These are phyloP conservation scores for Circaetus gallicus DNA, from an alignment of 2,113 vertebrate species.

Conservation along the genomic window DNA sequence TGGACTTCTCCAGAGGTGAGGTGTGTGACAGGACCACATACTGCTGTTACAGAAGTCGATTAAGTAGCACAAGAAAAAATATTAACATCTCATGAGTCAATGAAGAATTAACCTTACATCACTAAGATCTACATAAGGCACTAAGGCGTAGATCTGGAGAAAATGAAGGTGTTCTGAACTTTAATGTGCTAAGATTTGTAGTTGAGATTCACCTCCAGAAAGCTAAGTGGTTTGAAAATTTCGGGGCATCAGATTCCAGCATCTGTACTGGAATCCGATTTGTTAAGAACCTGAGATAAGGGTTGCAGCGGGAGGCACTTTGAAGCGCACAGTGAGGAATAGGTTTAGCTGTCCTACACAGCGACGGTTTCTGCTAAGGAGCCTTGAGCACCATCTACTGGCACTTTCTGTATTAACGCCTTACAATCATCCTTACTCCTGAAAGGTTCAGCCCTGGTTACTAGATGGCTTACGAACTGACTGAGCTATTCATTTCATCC, in stretches of 20 bases:
- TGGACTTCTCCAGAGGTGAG: neutral
- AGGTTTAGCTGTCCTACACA: accelerated
- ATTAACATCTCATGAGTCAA: neutral
- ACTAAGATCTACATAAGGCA: neutral
- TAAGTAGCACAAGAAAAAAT: neutral
- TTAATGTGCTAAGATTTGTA: neutral
- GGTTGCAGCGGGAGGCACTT: neutral
- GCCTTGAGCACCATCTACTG: neutral
- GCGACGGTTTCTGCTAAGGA: neutral
- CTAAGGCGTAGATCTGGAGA: neutral
- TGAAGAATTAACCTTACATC: neutral
- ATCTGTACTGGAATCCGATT: accelerated
- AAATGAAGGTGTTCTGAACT: neutral
- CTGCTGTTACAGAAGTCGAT: neutral
- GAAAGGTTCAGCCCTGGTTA: neutral
- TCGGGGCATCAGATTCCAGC: neutral
- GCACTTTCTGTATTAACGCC: neutral
- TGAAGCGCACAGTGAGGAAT: accelerated
- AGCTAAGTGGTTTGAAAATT: neutral
- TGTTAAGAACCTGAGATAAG: neutral
- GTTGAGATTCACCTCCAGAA: neutral
- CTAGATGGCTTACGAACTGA: accelerated
- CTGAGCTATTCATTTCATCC: neutral
- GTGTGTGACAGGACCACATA: no score
- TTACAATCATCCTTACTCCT: accelerated